phyloP scores from a whole-genome alignment of 2,888 invertebrate genomes.

The Eurytoma adleriae region DNA sequence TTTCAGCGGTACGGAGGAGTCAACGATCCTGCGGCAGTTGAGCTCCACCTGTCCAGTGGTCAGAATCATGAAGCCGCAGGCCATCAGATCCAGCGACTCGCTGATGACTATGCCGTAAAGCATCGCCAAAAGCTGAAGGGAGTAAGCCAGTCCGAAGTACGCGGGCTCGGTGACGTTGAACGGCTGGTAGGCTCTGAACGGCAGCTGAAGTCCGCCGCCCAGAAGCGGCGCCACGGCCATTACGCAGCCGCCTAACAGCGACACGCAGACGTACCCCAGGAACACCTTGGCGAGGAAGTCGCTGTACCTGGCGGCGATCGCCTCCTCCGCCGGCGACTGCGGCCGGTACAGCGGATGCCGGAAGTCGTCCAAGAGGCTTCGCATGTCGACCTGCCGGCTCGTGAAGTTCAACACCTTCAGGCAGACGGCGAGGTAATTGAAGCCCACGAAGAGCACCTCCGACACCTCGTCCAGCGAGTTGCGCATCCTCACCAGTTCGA shows the following conservation, averaged over 20 bases:
- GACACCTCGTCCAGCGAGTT: slow-evolving; percentile 22
- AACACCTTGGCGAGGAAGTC: slow-evolving; percentile 1
- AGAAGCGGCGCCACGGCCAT: not conserved
- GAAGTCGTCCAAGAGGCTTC: slow-evolving; percentile 5
- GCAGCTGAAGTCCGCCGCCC: not conserved
- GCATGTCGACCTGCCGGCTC: not conserved
- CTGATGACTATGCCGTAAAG: slow-evolving; percentile 24
- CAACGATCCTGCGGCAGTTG: not conserved
- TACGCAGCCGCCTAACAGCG: not conserved
- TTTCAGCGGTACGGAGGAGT: not conserved
- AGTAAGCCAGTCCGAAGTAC: not conserved
- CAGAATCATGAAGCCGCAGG: slow-evolving; percentile 42
- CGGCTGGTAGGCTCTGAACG: slow-evolving; percentile 5
- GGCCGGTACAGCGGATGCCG: slow-evolving; percentile 10
- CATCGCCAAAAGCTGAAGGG: slow-evolving; percentile 15
- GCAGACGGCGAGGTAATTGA: slow-evolving; percentile 10
- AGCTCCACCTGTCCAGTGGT: slow-evolving; percentile 39
- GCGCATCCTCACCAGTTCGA: slow-evolving; percentile 15
- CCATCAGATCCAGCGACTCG: slow-evolving; percentile 30
- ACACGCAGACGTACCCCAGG: not conserved
- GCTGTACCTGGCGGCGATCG: not conserved
- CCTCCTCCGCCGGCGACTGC: slow-evolving; percentile 22
- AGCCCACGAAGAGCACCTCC: slow-evolving; percentile 29
- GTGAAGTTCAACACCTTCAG: slow-evolving; percentile 32
- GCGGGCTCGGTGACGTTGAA: not conserved